Evolutionary conservation across 2,888 invertebrate species (phyloP).

Genomic region (Sialis fuliginosa): DNA sequence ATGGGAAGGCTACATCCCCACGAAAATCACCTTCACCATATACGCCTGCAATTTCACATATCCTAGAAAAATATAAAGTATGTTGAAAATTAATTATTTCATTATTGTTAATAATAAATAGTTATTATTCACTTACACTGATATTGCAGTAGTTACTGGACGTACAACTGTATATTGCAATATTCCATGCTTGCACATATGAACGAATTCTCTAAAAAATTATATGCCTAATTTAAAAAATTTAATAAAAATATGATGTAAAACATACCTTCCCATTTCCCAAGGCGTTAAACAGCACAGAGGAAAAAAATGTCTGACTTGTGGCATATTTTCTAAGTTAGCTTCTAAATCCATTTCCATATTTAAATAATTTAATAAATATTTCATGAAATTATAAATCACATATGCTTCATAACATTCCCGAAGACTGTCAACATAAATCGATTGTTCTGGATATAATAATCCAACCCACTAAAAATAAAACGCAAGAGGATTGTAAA

Average conservation of each 20-base stretch:
- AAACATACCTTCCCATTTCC: slow-evolving; percentile 67
- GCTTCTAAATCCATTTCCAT: slow-evolving; percentile 74
- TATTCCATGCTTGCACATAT: slow-evolving; percentile 92
- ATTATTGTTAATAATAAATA: background rate
- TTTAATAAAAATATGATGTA: background rate
- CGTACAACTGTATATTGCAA: slow-evolving; percentile 86
- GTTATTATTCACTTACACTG: slow-evolving; percentile 50
- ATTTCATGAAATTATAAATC: slow-evolving; percentile 95
- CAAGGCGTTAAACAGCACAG: slow-evolving; percentile 82
- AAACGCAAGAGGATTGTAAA: background rate
- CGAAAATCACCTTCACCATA: slow-evolving; percentile 87
- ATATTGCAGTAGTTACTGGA: slow-evolving; percentile 75
- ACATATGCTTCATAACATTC: slow-evolving; percentile 98
- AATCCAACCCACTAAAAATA: slow-evolving; percentile 63
- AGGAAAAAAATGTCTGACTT: slow-evolving; percentile 79
- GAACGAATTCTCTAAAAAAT: slow-evolving; percentile 63
- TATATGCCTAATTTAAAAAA: slow-evolving; percentile 1
- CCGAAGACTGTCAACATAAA: slow-evolving; percentile 81
- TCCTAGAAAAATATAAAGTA: slow-evolving; percentile 31
- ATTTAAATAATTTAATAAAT: slow-evolving; percentile 76
- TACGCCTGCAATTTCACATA: slow-evolving; percentile 68
- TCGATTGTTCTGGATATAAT: slow-evolving; percentile 69
- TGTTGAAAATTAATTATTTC: slow-evolving; percentile 6
- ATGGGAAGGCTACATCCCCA: slow-evolving; percentile 72
- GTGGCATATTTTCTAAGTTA: slow-evolving; percentile 61